Evolutionary conservation across 1,140 invertebrate genomes (phyloP).

Genomic region (Saccostrea glomerata): DNA sequence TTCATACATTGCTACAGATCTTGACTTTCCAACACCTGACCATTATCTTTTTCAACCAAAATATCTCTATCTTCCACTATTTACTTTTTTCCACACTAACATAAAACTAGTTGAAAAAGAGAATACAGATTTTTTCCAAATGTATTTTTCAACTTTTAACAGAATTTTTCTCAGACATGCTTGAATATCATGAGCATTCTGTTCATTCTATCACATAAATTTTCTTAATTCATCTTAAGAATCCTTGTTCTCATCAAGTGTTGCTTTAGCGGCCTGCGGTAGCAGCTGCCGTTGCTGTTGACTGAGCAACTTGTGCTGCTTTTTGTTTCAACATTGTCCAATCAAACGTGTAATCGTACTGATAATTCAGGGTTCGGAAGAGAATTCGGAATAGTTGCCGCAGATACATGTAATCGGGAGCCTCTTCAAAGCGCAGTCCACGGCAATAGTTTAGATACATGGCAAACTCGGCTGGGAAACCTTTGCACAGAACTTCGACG

Average conservation of each 20-base stretch:
- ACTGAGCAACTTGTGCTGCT: constrained; percentile 74
- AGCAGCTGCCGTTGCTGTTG: constrained; percentile 64
- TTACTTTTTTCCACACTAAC: neutral
- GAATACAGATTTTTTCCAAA: neutral
- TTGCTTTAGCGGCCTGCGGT: constrained; percentile 63
- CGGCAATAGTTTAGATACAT: constrained; percentile 99
- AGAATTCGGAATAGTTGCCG: constrained; percentile 98
- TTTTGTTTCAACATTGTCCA: constrained; percentile 99
- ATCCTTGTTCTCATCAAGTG: neutral
- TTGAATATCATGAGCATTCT: constrained; percentile 22
- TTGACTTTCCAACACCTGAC: neutral
- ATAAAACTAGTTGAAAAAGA: constrained; percentile 3
- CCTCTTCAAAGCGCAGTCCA: constrained; percentile 96
- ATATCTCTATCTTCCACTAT: neutral
- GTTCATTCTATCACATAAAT: constrained; percentile 17
- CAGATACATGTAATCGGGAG: constrained; percentile 98
- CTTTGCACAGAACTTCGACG: constrained; percentile 95
- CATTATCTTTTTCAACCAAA: neutral
- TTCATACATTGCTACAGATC: constrained; percentile 29
- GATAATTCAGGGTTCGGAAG: constrained; percentile 99
- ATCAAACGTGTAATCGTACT: constrained; percentile 99
- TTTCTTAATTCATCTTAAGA: neutral
- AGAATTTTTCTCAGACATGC: constrained; percentile 16
- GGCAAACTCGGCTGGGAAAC: constrained; percentile 97
- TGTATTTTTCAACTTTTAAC: neutral